Percentiles rank a stretch among this genome's conserved stretches.
These are phyloP conservation scores for Orientallactaga bullata DNA, from an alignment of 2,113 vertebrate species.

Conservation along the genomic window DNA sequence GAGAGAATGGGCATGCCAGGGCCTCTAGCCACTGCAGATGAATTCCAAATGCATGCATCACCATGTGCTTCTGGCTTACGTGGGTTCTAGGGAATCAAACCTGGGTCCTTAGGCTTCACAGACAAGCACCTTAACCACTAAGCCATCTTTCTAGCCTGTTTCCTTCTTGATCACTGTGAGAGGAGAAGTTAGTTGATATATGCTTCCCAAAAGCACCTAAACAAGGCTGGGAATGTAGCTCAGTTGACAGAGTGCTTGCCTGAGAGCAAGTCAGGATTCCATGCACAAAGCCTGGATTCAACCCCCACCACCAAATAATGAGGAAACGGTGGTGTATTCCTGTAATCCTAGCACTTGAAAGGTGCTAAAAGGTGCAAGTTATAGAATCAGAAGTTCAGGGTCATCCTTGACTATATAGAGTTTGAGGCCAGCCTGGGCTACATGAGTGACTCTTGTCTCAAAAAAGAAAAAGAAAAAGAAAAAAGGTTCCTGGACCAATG, in stretches of 20 bases:
- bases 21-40: no score
- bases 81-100: no score
- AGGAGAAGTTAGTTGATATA: background rate
- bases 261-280: background rate
- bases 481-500: background rate
- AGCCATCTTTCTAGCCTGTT: no score
- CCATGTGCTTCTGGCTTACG: no score
- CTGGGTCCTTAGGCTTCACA: no score
- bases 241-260: background rate
- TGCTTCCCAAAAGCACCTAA: background rate
- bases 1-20: no score
- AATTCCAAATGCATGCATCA: no score
- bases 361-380: no score
- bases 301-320: background rate
- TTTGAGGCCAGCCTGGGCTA: background rate
- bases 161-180: background rate
- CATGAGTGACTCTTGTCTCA: background rate
- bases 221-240: background rate
- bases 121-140: no score
- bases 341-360: background rate
- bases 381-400: background rate
- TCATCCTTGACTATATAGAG: background rate
- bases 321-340: no score
- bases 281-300: background rate
- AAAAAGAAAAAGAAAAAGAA: background rate